These are phyloP conservation scores for Pandemis heparana DNA, from an alignment of 2,888 invertebrate species.

Conservation along the genomic window DNA sequence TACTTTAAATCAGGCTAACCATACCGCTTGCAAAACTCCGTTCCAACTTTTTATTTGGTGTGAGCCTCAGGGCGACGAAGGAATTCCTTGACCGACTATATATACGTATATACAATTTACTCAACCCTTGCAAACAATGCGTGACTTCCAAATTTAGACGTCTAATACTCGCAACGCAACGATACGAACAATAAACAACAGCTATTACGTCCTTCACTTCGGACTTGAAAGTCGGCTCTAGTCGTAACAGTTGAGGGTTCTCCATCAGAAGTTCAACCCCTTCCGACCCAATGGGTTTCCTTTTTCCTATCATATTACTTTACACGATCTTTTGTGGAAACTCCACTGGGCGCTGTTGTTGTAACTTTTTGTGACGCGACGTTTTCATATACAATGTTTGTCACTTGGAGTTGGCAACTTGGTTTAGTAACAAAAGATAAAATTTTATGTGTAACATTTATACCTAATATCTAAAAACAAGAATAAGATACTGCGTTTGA, in stretches of 20 bases:
- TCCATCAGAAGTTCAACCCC: constrained; percentile 27
- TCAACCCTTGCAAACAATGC: not conserved
- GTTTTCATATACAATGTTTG: not conserved
- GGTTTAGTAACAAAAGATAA: not conserved
- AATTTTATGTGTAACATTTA: no score
- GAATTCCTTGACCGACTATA: not conserved
- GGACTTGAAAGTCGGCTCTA: constrained; percentile 14
- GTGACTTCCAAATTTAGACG: constrained; percentile 3
- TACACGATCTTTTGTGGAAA: constrained; percentile 7
- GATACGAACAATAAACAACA: constrained; percentile 18
- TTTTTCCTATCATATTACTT: constrained; percentile 6
- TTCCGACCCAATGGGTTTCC: constrained; percentile 23
- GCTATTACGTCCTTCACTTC: constrained; percentile 14
- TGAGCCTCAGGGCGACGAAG: not conserved
- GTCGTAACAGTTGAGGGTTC: constrained; percentile 8
- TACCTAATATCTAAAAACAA: no score
- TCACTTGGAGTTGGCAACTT: not conserved
- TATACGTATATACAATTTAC: no score
- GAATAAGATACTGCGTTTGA: no score
- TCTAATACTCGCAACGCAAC: constrained; percentile 10
- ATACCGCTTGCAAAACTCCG: no score
- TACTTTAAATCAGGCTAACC: no score
- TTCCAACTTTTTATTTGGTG: no score
- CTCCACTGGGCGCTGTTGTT: not conserved
- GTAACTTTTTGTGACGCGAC: constrained; percentile 6